These are phyloP conservation scores for Dryococelus australis DNA, from an alignment of 2,888 invertebrate genomes.

Conservation along the genomic window DNA sequence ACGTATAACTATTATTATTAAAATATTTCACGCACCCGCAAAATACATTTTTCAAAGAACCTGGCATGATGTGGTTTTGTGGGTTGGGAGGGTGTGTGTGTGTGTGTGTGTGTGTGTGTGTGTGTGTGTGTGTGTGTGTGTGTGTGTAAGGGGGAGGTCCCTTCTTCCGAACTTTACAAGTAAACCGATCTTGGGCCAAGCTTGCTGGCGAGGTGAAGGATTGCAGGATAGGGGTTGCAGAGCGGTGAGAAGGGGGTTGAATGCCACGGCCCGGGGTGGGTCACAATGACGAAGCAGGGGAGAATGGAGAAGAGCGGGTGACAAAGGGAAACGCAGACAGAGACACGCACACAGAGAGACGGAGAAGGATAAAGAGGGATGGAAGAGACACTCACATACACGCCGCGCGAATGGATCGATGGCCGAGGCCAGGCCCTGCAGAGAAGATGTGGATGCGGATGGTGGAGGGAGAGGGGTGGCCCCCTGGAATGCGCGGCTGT, in stretches of 20 bases:
- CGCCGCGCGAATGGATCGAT: background rate
- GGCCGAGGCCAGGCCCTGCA: background rate
- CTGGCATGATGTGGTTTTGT: background rate
- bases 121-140: background rate
- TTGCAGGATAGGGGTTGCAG: background rate
- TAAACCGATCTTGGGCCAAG: slow-evolving; percentile 8
- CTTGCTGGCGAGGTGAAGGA: background rate
- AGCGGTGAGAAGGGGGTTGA: background rate
- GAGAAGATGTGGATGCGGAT: background rate
- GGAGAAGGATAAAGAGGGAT: background rate
- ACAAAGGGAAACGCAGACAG: slow-evolving; percentile 16
- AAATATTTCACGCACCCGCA: background rate
- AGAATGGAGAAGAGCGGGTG: background rate
- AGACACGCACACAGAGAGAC: background rate
- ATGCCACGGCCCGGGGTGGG: background rate
- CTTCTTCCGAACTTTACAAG: slow-evolving; percentile 4
- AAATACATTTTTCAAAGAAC: slow-evolving; percentile 7
- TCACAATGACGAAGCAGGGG: background rate
- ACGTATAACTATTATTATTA: background rate
- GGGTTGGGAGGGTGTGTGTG: background rate
- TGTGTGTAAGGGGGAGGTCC: background rate
- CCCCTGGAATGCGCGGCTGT: slow-evolving; percentile 2
- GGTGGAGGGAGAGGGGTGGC: background rate
- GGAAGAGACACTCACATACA: background rate
- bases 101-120: background rate